phyloP scores from a whole-genome alignment of 2,888 invertebrate species.

The Gari tellinella region DNA sequence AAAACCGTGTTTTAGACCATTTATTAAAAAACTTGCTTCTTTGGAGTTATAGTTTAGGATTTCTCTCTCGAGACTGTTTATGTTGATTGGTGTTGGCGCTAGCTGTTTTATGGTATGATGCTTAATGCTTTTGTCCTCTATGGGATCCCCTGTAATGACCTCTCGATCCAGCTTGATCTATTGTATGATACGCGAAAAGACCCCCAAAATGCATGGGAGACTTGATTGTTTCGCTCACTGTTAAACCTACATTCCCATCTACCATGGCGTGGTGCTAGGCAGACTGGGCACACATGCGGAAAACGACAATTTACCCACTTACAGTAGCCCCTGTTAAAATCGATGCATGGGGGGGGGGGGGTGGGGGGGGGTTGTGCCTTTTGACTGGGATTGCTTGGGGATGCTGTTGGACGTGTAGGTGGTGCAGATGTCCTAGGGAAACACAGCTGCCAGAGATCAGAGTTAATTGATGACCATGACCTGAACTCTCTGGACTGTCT shows the following conservation, averaged over 20 bases:
- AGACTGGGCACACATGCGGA: background rate
- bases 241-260: background rate
- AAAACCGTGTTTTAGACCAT: conserved; percentile 18
- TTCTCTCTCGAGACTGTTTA: background rate
- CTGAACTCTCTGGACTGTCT: conserved; percentile 9
- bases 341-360: background rate
- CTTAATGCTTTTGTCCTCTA: conserved; percentile 1
- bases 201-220: background rate
- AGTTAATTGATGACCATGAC: conserved; percentile 21
- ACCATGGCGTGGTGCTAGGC: background rate
- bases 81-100: conserved; percentile 11
- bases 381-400: background rate
- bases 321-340: conserved; percentile 5
- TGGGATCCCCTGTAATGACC: background rate
- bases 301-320: conserved; percentile 6
- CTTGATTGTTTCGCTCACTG: background rate
- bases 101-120: background rate
- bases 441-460: conserved; percentile 26
- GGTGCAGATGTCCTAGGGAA: background rate
- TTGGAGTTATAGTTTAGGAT: background rate
- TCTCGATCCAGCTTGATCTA: background rate
- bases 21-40: conserved; percentile 4
- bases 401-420: no score
- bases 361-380: background rate
- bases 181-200: background rate